Evolutionary conservation across 2,113 vertebrate species (phyloP).

Genomic region (Ornithorhynchus anatinus): DNA sequence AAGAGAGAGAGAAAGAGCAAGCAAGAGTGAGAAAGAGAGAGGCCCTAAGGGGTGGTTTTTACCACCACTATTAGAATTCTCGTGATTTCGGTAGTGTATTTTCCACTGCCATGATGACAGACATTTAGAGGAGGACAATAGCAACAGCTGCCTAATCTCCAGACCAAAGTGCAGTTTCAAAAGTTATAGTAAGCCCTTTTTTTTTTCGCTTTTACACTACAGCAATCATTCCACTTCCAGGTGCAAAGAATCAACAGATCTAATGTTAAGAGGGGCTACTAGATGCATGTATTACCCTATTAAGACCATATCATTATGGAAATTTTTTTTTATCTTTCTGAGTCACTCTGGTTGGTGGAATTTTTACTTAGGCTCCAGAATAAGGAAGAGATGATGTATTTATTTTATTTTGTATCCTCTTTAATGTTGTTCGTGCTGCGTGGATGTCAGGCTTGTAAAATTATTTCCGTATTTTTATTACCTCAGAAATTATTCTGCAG

Average conservation of each 20-base stretch:
- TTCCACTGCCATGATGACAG: neutral
- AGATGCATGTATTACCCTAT: slow-evolving; percentile 25
- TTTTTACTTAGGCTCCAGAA: slow-evolving; percentile 34
- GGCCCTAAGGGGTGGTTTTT: too few relatives aligned
- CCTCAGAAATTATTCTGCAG: neutral
- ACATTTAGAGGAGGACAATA: neutral
- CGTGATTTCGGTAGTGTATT: slow-evolving; percentile 8
- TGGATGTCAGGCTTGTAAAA: slow-evolving; percentile 26
- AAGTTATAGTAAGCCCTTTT: neutral
- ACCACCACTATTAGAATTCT: neutral
- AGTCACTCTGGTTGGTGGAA: slow-evolving; percentile 51
- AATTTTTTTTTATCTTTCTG: slow-evolving; percentile 54
- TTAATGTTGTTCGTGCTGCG: slow-evolving; percentile 16
- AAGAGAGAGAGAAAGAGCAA: too few relatives aligned
- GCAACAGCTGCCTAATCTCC: slow-evolving; percentile 1
- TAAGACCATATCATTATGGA: slow-evolving; percentile 34
- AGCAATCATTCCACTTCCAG: slow-evolving; percentile 31
- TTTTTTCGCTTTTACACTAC: neutral
- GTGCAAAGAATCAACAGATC: slow-evolving; percentile 3
- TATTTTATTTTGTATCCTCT: slow-evolving; percentile 36
- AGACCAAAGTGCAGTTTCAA: neutral
- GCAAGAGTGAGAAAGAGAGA: too few relatives aligned
- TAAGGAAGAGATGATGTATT: slow-evolving; percentile 42
- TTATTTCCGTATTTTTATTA: slow-evolving; percentile 35
- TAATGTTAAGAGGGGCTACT: slow-evolving; percentile 20